Percentiles rank a stretch among this genome's conserved stretches.
Evolutionary conservation across 2,888 invertebrate genomes (phyloP).

Genomic region (Schizaphis graminum): DNA sequence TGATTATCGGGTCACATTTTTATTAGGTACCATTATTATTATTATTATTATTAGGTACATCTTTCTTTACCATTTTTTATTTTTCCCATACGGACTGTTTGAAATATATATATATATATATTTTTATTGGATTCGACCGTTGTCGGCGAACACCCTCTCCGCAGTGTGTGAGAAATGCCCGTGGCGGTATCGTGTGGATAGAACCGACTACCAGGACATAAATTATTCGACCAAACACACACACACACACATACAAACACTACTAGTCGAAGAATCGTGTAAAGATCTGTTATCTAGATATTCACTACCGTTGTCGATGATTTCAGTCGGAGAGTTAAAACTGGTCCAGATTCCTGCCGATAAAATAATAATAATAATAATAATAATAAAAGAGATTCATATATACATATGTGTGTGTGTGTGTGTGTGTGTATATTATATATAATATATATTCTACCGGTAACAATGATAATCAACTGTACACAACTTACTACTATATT

Average conservation of each 20-base stretch:
- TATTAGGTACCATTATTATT: slow-evolving; percentile 11
- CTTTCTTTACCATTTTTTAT: slow-evolving; percentile 24
- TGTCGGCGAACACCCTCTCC: slow-evolving; percentile 38
- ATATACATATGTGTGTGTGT: too few relatives aligned
- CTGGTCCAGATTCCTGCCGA: slow-evolving; percentile 55
- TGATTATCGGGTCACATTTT: slow-evolving; percentile 45
- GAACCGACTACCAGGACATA: slow-evolving; percentile 30
- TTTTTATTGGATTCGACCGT: slow-evolving; percentile 34
- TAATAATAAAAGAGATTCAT: slow-evolving; percentile 13
- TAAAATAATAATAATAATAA: neutral
- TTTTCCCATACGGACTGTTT: neutral
- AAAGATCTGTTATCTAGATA: slow-evolving; percentile 50
- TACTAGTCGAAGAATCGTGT: neutral
- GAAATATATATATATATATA: neutral
- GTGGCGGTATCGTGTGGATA: slow-evolving; percentile 54
- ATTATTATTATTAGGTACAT: slow-evolving; percentile 18
- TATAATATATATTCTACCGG: neutral
- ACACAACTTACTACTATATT: neutral
- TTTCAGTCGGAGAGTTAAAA: slow-evolving; percentile 38
- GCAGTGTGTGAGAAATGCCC: slow-evolving; percentile 55
- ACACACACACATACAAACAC: neutral
- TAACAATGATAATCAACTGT: slow-evolving; percentile 48
- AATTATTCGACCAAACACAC: slow-evolving; percentile 44
- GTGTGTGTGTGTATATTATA: neutral
- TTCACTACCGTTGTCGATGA: slow-evolving; percentile 50